Conservation (phyloP, 2,113 vertebrate genomes). For the Neolamprologus devosi region DNA sequence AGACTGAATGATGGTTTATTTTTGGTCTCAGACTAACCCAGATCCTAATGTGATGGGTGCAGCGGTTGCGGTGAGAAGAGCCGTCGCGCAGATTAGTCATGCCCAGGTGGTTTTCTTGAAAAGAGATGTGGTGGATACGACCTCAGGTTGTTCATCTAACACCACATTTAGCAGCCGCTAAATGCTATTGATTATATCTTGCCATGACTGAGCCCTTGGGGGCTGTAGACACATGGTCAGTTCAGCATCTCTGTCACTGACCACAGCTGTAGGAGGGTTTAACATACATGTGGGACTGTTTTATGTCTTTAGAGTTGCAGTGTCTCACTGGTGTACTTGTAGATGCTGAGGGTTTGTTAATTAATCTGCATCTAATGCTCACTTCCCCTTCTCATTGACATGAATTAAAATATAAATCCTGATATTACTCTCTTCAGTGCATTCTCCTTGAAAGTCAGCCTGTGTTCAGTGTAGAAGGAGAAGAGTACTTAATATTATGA, state of each 20-base stretch:
- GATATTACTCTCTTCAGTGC: not conserved
- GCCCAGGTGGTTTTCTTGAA: constrained; percentile 2
- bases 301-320: not conserved
- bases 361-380: not conserved
- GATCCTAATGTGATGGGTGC: constrained; percentile 1
- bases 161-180: not conserved
- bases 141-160: not conserved
- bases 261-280: constrained; percentile 25
- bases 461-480: not conserved
- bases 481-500: not conserved
- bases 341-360: not conserved
- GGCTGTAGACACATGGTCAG: constrained; percentile 28
- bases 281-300: not conserved
- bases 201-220: constrained; percentile 11
- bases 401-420: constrained; percentile 38
- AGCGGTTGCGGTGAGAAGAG: not conserved
- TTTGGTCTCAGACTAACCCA: constrained; percentile 11
- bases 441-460: not conserved
- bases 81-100: not conserved
- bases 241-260: not conserved
- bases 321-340: not conserved
- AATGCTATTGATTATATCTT: constrained; percentile 40
- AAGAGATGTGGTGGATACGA: not conserved
- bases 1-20: constrained; percentile 35
- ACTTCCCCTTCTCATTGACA: not conserved